phyloP scores from a whole-genome alignment of 2,888 invertebrate species.

The Troilus luridus region DNA sequence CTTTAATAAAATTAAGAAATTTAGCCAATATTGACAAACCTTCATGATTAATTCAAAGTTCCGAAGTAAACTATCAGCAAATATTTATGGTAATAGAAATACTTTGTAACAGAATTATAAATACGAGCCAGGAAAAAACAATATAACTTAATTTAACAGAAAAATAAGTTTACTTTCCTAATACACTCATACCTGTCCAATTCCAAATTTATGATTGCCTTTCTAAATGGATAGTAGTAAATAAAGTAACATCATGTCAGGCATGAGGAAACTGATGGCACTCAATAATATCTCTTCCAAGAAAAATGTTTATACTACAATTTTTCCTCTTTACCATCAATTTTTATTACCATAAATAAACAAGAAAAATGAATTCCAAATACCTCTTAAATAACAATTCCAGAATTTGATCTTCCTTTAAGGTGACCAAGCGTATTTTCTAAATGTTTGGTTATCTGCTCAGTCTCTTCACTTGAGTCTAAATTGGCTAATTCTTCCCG shows the following conservation, averaged over 20 bases:
- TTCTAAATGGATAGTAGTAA: too few relatives aligned
- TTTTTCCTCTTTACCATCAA: too few relatives aligned
- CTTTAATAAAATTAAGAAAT: not conserved
- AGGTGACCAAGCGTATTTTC: conserved; percentile 90
- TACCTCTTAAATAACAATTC: conserved; percentile 73
- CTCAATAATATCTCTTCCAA: too few relatives aligned
- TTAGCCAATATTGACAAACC: not conserved
- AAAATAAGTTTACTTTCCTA: too few relatives aligned
- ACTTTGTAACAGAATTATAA: not conserved
- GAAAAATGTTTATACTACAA: too few relatives aligned
- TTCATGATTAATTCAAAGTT: not conserved
- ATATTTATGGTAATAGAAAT: not conserved
- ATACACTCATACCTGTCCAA: too few relatives aligned
- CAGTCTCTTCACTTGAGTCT: conserved; percentile 95
- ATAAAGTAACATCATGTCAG: too few relatives aligned
- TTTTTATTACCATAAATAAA: not conserved
- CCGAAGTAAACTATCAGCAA: not conserved
- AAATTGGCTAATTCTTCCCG: conserved; percentile 93
- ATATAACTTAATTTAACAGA: too few relatives aligned
- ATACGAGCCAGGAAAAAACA: not conserved
- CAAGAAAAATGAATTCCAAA: not conserved
- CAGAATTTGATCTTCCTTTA: conserved; percentile 78
- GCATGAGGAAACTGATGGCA: too few relatives aligned
- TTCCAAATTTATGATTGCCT: too few relatives aligned
- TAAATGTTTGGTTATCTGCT: conserved; percentile 96